Percentiles rank a stretch among this genome's conserved stretches.
Conservation (phyloP, 2,888 invertebrate species). For the Amblyjoppa proteus region DNA sequence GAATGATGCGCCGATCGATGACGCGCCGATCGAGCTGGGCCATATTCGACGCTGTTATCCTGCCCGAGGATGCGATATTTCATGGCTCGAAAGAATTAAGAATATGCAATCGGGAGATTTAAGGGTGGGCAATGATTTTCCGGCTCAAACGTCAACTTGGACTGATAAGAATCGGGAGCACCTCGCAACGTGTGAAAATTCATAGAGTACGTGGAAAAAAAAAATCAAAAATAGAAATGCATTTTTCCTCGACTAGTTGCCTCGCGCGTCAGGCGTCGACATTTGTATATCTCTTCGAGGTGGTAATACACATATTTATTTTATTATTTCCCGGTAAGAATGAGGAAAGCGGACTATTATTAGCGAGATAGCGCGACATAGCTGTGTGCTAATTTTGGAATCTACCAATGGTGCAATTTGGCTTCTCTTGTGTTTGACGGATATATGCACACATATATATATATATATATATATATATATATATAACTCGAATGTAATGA, state of each 20-base stretch:
- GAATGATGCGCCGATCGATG: neutral
- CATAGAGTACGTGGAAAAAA: conserved; percentile 1
- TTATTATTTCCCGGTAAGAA: conserved; percentile 59
- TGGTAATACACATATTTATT: conserved; percentile 39
- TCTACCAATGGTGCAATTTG: conserved; percentile 40
- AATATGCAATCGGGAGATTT: neutral
- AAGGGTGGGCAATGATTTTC: neutral
- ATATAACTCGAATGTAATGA: conserved; percentile 10
- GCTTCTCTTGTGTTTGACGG: conserved; percentile 13
- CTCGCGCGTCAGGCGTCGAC: neutral
- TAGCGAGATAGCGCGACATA: conserved; percentile 33
- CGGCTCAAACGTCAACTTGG: neutral
- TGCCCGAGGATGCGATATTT: neutral
- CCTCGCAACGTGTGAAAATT: neutral
- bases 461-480: neutral
- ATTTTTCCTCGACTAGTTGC: conserved; percentile 6
- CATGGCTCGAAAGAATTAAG: neutral
- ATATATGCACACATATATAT: neutral
- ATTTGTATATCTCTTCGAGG: conserved; percentile 35
- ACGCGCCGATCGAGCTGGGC: neutral
- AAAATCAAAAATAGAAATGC: neutral
- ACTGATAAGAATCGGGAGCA: neutral
- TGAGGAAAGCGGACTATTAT: conserved; percentile 56
- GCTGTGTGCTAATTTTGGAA: conserved; percentile 50
- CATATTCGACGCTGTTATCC: neutral